Percentiles rank a stretch among this genome's conserved stretches.
Evolutionary conservation across 2,113 vertebrate genomes (phyloP).

Genomic region (Psittacus erithacus): DNA sequence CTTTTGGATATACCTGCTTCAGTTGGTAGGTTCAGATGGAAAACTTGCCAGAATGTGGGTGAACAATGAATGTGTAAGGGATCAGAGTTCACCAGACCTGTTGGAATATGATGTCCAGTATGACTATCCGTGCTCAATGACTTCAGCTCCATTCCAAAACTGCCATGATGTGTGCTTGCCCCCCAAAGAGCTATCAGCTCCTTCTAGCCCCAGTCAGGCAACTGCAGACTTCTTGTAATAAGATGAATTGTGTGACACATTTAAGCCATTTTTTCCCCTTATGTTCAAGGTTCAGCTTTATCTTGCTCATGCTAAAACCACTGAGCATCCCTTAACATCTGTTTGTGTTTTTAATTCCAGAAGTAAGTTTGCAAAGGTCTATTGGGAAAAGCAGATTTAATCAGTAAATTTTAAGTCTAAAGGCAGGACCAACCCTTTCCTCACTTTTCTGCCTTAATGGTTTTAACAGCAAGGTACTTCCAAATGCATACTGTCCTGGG

Average conservation of each 20-base stretch:
- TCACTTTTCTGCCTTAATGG: neutral
- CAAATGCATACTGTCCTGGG: too few relatives aligned
- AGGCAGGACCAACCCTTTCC: neutral
- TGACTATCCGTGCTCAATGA: neutral
- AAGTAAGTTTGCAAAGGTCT: neutral
- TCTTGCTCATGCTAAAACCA: neutral
- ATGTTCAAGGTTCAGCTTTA: neutral
- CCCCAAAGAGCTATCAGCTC: neutral
- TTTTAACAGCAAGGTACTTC: neutral
- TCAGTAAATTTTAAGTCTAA: neutral
- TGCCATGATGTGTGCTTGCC: neutral
- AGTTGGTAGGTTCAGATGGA: neutral
- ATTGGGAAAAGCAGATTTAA: neutral
- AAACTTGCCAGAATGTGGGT: neutral
- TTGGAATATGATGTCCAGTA: neutral
- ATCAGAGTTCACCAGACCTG: neutral
- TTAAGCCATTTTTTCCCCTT: neutral
- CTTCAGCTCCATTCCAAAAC: neutral
- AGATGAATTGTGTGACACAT: neutral
- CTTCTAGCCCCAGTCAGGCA: neutral
- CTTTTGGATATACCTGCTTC: neutral
- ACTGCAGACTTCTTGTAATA: neutral
- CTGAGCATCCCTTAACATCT: neutral
- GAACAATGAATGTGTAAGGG: neutral
- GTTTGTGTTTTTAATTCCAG: neutral